These are phyloP conservation scores for Aphrophora alni DNA, from an alignment of 2,888 invertebrate species.

Conservation along the genomic window DNA sequence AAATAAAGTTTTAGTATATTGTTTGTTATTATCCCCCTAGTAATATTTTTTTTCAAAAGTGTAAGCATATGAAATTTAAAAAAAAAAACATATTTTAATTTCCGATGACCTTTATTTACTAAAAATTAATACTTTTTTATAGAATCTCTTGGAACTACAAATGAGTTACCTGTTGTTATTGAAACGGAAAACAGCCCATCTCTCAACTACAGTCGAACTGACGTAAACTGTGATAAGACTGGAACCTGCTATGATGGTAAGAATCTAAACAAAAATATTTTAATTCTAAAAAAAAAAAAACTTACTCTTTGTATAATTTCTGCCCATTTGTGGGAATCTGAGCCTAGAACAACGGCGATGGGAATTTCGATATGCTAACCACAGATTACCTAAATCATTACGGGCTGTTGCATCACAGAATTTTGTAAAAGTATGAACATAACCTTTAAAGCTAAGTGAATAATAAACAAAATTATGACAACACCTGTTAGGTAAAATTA, in stretches of 20 bases:
- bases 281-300: not conserved
- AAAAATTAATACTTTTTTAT: constrained; percentile 51
- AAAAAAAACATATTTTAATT: constrained; percentile 68
- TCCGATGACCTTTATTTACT: not conserved
- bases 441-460: no score
- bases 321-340: not conserved
- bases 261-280: not conserved
- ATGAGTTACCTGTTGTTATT: constrained; percentile 72
- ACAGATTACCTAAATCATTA: no score
- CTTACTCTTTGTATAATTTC: not conserved
- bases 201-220: constrained; percentile 76
- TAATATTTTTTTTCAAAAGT: no score
- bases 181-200: constrained; percentile 77
- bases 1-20: no score
- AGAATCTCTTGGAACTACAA: constrained; percentile 59
- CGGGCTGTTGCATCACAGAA: no score
- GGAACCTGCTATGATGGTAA: constrained; percentile 95
- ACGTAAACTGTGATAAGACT: constrained; percentile 91
- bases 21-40: no score
- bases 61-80: no score
- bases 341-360: no score
- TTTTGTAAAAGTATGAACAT: no score
- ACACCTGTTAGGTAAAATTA: no score
- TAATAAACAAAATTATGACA: no score
- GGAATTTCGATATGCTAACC: no score